Evolutionary conservation across 2,797 vertebrate genomes (phyloP).

Genomic region (Aphelocoma californica): DNA sequence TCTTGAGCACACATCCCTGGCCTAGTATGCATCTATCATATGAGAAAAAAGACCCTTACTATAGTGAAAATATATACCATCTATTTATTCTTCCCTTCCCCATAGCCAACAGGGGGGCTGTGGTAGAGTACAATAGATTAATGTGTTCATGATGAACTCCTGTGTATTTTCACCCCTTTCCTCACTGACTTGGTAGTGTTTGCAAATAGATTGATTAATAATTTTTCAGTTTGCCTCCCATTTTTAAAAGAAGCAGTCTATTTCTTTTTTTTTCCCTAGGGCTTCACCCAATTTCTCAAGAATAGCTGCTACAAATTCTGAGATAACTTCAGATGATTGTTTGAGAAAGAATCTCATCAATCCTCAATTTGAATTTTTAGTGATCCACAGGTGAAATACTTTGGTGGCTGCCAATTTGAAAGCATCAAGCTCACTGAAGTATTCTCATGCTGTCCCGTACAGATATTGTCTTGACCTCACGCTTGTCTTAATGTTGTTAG

Average conservation of each 20-base stretch:
- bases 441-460: neutral
- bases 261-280: neutral
- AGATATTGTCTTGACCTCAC: neutral
- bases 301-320: neutral
- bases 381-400: neutral
- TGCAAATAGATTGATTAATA: neutral
- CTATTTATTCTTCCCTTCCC: neutral
- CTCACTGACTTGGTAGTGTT: neutral
- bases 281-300: neutral
- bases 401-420: neutral
- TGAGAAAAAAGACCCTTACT: neutral
- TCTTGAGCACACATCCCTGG: neutral
- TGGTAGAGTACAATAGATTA: neutral
- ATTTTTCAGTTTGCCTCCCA: neutral
- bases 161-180: neutral
- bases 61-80: neutral
- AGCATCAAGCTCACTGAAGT: neutral
- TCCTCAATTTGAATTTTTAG: neutral
- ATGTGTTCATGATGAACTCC: neutral
- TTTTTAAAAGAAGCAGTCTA: neutral
- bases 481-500: neutral
- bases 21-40: neutral
- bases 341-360: neutral
- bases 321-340: neutral
- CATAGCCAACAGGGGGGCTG: neutral